Conservation (phyloP, 2,113 vertebrate genomes). For the Gymnogyps californianus region DNA sequence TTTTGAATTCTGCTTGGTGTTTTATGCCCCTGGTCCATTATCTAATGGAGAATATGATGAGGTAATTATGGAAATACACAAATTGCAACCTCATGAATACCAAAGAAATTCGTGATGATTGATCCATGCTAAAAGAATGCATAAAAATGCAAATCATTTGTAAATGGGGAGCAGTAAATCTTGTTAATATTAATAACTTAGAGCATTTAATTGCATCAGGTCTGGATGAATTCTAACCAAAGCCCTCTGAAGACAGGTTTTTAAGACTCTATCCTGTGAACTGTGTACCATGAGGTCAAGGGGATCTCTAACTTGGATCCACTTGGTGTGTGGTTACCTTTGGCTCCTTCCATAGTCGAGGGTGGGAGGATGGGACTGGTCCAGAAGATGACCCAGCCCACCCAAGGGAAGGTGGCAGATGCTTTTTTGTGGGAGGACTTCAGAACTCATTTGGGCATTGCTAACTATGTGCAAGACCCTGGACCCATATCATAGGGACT, state of each 20-base stretch:
- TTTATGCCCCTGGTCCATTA: constrained; percentile 21
- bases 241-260: background rate
- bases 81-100: constrained; percentile 54
- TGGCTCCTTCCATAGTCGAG: background rate
- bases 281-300: background rate
- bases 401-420: background rate
- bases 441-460: background rate
- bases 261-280: background rate
- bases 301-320: background rate
- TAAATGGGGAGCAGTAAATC: constrained; percentile 48
- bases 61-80: constrained; percentile 51
- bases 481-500: background rate
- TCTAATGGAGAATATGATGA: constrained; percentile 48
- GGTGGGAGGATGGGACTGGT: background rate
- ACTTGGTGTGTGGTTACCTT: background rate
- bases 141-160: constrained; percentile 53
- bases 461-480: background rate
- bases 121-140: constrained; percentile 27
- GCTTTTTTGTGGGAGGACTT: background rate
- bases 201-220: constrained; percentile 17
- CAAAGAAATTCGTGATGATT: constrained; percentile 35
- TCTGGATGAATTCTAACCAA: constrained; percentile 2
- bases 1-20: constrained; percentile 30
- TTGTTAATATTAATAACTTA: constrained; percentile 45
- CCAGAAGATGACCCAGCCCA: background rate